Conservation (phyloP, 2,113 vertebrate species). For the Indicator indicator region DNA sequence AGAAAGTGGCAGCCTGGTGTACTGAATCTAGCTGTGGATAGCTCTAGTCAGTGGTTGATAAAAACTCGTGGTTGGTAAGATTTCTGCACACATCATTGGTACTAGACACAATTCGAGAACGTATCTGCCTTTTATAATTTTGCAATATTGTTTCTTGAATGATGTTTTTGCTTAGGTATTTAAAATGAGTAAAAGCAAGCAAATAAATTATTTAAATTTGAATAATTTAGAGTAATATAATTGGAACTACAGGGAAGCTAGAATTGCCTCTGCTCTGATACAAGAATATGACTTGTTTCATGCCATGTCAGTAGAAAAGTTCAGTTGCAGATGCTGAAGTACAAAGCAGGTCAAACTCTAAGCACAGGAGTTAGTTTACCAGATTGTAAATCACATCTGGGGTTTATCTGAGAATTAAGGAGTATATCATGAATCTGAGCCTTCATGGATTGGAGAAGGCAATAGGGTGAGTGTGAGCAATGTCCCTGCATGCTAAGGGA, state of each 20-base stretch:
- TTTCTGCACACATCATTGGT: neutral
- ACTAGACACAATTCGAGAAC: neutral
- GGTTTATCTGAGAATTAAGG: neutral
- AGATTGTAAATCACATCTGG: neutral
- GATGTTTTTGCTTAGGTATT: neutral
- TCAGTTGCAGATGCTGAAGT: neutral
- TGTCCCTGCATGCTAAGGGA: fast-evolving
- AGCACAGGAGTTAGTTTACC: neutral
- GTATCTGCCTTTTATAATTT: neutral
- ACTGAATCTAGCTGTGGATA: neutral
- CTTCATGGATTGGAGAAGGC: neutral
- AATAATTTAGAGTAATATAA: neutral
- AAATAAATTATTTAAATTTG: neutral
- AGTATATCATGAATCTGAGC: neutral
- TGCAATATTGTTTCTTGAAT: neutral
- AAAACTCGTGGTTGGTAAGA: neutral
- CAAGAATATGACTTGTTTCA: neutral
- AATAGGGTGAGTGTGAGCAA: fast-evolving
- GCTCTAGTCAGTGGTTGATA: no score
- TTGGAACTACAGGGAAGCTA: neutral
- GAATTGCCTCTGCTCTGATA: neutral
- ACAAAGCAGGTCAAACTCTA: neutral
- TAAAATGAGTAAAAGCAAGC: neutral
- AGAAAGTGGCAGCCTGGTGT: neutral
- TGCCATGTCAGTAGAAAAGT: neutral